Conservation (phyloP, 2,888 invertebrate genomes). For the Noctua janthe region DNA sequence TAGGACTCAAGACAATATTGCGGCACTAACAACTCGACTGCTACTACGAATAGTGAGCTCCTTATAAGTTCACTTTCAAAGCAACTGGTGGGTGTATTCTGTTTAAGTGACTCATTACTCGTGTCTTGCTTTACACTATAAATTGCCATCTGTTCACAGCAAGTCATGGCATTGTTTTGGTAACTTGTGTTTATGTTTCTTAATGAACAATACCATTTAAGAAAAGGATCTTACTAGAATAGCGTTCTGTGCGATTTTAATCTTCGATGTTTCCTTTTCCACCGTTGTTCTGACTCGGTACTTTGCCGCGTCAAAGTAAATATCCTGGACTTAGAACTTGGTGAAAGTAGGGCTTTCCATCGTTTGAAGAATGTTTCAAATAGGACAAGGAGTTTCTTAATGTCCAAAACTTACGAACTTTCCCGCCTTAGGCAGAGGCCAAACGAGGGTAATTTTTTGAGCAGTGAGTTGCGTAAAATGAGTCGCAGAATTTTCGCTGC, state of each 20-base stretch:
- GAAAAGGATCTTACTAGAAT: no score
- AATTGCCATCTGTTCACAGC: slow-evolving; percentile 43
- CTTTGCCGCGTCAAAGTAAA: neutral
- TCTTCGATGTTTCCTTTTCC: neutral
- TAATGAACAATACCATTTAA: neutral
- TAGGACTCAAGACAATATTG: neutral
- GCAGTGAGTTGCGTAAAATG: no score
- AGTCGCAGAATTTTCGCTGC: no score
- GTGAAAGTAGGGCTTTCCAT: neutral
- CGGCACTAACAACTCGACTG: neutral
- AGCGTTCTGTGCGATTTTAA: neutral
- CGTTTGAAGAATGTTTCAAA: neutral
- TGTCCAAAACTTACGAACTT: no score
- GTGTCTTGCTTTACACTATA: slow-evolving; percentile 5
- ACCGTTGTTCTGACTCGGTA: neutral
- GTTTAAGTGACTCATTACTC: slow-evolving; percentile 42
- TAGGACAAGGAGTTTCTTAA: neutral
- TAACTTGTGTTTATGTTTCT: neutral
- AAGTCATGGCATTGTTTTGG: neutral
- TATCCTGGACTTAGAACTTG: neutral
- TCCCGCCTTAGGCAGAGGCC: no score
- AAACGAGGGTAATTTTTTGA: no score
- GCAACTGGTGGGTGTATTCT: slow-evolving; percentile 35
- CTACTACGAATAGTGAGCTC: slow-evolving; percentile 12
- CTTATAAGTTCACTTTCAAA: slow-evolving; percentile 43